These are phyloP conservation scores for Drosophila picticornis DNA, from an alignment of 2,888 invertebrate genomes.

Conservation along the genomic window DNA sequence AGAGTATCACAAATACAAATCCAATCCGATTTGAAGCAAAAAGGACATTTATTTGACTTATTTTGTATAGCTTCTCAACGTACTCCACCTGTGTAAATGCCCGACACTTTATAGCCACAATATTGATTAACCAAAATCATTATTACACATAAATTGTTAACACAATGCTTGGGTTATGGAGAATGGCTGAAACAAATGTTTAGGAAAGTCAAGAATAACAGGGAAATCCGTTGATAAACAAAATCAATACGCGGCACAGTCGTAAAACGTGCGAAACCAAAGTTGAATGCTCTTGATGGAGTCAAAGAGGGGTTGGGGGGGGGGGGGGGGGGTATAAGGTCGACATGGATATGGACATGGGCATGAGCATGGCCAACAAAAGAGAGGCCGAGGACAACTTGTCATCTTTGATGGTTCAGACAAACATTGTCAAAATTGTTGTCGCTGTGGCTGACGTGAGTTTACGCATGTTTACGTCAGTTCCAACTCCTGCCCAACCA, in stretches of 20 bases:
- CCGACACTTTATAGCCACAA: background rate
- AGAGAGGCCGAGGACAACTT: conserved; percentile 17
- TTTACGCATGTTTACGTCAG: conserved; percentile 40
- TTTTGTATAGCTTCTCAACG: background rate
- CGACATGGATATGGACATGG: conserved; percentile 13
- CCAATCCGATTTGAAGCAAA: background rate
- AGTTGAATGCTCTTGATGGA: conserved; percentile 71
- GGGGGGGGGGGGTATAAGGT: conserved; percentile 4
- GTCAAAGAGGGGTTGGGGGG: background rate
- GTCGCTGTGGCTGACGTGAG: conserved; percentile 61
- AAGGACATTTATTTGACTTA: background rate
- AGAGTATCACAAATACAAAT: background rate
- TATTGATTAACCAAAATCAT: background rate
- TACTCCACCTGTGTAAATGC: background rate
- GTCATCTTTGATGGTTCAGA: conserved; percentile 38
- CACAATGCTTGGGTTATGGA: background rate
- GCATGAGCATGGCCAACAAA: background rate
- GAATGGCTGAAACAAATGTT: background rate
- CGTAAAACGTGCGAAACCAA: conserved; percentile 28
- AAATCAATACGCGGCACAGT: conserved; percentile 13
- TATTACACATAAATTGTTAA: background rate
- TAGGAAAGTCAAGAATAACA: background rate
- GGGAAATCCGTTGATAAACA: conserved; percentile 6
- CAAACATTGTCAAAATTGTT: conserved; percentile 16
- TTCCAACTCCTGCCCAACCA: background rate